Evolutionary conservation across 2,113 vertebrate species (phyloP).

Genomic region (Addax nasomaculatus): DNA sequence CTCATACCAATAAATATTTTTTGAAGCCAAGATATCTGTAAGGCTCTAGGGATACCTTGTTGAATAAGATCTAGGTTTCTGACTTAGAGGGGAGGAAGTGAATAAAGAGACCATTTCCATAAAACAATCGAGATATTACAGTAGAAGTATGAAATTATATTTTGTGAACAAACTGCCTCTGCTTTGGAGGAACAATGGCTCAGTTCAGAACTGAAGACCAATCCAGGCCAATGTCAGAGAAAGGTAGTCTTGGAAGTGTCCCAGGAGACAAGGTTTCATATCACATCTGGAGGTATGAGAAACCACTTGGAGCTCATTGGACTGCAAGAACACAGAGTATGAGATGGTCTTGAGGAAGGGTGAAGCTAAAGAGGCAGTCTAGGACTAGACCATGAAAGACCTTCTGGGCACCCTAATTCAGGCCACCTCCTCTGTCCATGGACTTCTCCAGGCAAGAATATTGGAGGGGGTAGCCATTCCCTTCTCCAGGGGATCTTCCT

Average conservation of each 20-base stretch:
- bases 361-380: not conserved
- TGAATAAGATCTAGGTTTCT: not conserved
- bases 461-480: not conserved
- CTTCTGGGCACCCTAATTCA: not conserved
- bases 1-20: not conserved
- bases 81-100: not conserved
- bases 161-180: not conserved
- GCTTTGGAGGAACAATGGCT: not conserved
- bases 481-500: not conserved
- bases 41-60: not conserved
- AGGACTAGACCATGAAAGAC: not conserved
- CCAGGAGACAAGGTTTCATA: not conserved
- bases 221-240: not conserved
- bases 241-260: not conserved
- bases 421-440: not conserved
- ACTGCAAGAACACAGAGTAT: not conserved
- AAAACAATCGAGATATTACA: not conserved
- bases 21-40: not conserved
- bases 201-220: not conserved
- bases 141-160: not conserved
- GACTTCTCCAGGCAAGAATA: not conserved
- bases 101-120: not conserved
- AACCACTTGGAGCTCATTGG: not conserved
- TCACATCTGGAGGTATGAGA: not conserved
- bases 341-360: not conserved